Evolutionary conservation across 2,113 vertebrate species (phyloP).

Genomic region (Gallinago media): DNA sequence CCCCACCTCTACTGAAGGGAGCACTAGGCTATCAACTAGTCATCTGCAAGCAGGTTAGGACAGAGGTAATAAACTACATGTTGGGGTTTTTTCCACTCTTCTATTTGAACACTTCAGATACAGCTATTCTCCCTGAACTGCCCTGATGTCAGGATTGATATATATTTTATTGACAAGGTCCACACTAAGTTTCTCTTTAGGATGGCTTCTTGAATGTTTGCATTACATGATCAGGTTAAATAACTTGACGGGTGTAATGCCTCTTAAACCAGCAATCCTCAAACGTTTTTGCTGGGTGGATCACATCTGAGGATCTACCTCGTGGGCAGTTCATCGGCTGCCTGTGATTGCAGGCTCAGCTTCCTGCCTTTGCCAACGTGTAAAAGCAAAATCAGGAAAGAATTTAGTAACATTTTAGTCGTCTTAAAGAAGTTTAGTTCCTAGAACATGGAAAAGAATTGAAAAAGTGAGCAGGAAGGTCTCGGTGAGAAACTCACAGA

Average conservation of each 20-base stretch:
- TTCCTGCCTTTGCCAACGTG: background rate
- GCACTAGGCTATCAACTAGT: background rate
- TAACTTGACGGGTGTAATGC: background rate
- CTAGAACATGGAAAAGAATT: background rate
- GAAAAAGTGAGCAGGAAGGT: background rate
- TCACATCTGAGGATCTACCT: background rate
- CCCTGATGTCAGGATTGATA: background rate
- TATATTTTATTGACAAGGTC: background rate
- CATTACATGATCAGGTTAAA: background rate
- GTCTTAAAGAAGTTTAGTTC: background rate
- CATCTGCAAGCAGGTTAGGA: constrained; percentile 19
- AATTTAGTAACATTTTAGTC: background rate
- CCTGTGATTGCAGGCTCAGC: background rate
- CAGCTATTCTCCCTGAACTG: background rate
- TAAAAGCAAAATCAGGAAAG: background rate
- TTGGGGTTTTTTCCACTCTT: background rate
- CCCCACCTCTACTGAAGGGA: constrained; percentile 44
- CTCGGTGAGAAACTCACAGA: background rate
- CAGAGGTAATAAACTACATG: background rate
- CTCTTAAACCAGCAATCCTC: background rate
- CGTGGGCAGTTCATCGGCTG: background rate
- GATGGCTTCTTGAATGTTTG: background rate
- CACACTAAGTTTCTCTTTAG: background rate
- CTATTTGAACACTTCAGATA: background rate
- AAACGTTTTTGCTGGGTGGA: background rate